Base-by-base conservation (phyloP, 2,797 vertebrate species). In the Muraenolepis orangiensis region DNA sequence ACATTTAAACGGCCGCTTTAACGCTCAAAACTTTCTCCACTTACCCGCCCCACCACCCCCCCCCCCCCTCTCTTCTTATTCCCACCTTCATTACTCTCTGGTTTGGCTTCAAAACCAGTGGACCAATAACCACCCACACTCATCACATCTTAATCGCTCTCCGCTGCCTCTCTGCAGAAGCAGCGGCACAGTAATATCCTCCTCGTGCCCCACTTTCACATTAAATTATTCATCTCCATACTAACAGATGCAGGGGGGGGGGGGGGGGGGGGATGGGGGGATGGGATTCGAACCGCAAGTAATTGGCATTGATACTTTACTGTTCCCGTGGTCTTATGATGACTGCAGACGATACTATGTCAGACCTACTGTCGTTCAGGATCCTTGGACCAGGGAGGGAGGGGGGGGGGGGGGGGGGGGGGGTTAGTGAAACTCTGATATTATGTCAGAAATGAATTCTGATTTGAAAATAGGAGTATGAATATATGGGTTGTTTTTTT, bases 51-150 rank as follows among this genome's bases (percentile, higher is more conserved):
- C n/a, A n/a, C n/a, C n/a, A n/a, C n/a, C n/a, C n/a, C n/a, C n/a
- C n/a, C n/a, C n/a, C n/a, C n/a, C n/a, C n/a, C n/a, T n/a, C n/a
- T n/a, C n/a, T n/a, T n/a, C n/a, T n/a, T n/a, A n/a, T n/a, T 8
- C 30, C 10, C 6, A 23, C 29, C 30, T 72, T 67, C 64, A 30
- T 46, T 40, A 42, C 51, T 16, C 64, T 71, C 12, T 71, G 20
- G 73, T 69, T 32, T 7, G 26, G 70, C 46, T 36, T 61, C 20
- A 8, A 28, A 40, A 70, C 11, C 31, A 36, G 51, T 64, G 31
- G 72, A 73, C 57, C 16, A 30, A 28, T 42, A 75, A 70, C 36
- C 28, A 18, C 70, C 69, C 34, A 74, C 32, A 4, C 26, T 66
- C 66, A 30, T n/a, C 29, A 20, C 29, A 30, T 40, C 36, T 34